These are phyloP conservation scores for Brachyistius frenatus DNA, from an alignment of 2,113 vertebrate species.

Conservation along the genomic window DNA sequence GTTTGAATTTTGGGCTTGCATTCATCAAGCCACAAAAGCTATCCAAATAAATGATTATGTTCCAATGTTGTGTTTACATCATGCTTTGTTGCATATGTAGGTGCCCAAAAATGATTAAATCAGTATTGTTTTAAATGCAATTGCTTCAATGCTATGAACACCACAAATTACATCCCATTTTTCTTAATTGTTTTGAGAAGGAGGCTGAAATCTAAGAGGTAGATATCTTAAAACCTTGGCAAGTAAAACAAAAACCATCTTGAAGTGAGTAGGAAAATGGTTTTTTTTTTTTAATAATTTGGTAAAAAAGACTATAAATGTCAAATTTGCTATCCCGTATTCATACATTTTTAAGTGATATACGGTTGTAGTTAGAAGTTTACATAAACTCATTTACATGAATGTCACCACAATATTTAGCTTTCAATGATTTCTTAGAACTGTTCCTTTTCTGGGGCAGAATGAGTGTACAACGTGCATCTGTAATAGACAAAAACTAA, in stretches of 20 bases:
- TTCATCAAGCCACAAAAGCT: no score
- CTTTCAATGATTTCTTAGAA: no score
- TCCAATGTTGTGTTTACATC: no score
- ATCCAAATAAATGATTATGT: no score
- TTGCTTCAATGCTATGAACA: neutral
- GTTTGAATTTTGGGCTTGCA: no score
- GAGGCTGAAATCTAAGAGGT: neutral
- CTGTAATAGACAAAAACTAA: no score
- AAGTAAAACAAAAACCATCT: neutral
- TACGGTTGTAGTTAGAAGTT: neutral
- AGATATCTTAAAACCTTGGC: neutral
- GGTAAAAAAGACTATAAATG: neutral
- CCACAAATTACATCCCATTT: neutral
- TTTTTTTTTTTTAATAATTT: neutral
- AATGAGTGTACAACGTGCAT: no score
- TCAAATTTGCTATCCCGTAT: neutral
- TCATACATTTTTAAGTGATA: neutral
- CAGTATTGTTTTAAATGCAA: neutral
- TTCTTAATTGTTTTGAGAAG: neutral
- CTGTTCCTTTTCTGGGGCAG: no score
- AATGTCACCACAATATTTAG: no score
- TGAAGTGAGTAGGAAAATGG: neutral
- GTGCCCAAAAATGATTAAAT: neutral
- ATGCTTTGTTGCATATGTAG: neutral
- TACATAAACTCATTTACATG: no score